Base-by-base conservation (phyloP, 2,113 vertebrate genomes). In the Centropristis striata region DNA sequence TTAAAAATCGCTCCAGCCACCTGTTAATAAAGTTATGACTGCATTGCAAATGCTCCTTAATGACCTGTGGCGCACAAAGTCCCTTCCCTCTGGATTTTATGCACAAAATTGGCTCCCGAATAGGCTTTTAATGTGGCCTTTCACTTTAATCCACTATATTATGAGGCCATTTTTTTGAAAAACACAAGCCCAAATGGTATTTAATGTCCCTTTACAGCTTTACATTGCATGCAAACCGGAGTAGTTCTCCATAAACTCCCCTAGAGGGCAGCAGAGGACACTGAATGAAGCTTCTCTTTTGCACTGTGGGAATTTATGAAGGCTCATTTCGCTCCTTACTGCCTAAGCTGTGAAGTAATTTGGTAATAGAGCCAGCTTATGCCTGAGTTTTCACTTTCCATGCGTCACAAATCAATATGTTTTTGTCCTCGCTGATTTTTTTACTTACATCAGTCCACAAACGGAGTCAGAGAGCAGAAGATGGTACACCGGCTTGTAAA, bases 241-340 rank as follows among this genome's bases (percentile, higher is more conserved):
- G 71, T 21, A 49, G 8, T 81, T 78, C 41, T 10, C 15, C 11
- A 0, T 8, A 32, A 15, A 18, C 0, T 66, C 83, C 91, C 1
- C 85, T 87, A 90, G 92, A 88, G 83, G 13, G 86, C 85, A 85
- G 88, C 88, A 93, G 61, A 92, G 78, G 83, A 91, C 85, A 49
- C 49, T 8, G 7, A 58, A 92, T 88, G 8, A 69, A 2, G 2
- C 18, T 5, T 3, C 7, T 28, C 14, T 10, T 1, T 12, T 32
- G 15, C 27, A 14, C 8, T 4, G n/a, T 3, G 47, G 46, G 39
- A 42, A 27, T 13, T 12, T 0, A 9, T 65, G 23, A 53, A 16
- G 60, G 28, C 46, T 10, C 23, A 27, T 23, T 25, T 21, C 20
- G 5, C 25, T 10, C 32, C 25, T 42, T 47, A 16, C 27, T 15